These are phyloP conservation scores for Amphiura filiformis DNA, from an alignment of 35 echinoderm and acorn worm genomes.

Conservation along the genomic window DNA sequence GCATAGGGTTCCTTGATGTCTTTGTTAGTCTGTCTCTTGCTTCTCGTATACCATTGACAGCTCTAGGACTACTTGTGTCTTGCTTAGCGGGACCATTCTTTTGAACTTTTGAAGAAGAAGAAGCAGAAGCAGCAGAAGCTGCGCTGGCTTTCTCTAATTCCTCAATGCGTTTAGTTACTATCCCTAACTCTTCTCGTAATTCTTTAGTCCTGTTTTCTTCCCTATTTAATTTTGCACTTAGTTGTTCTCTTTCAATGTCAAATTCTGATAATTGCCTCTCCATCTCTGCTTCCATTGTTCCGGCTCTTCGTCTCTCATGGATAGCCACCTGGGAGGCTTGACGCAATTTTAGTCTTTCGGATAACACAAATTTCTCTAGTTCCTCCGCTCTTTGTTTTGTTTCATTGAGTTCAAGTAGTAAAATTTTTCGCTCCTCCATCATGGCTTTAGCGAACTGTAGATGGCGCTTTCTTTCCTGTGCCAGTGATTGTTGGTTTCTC, in stretches of 20 bases:
- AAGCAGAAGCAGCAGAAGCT: background rate
- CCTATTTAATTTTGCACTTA: conserved; percentile 72
- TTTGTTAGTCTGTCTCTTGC: conserved; percentile 20
- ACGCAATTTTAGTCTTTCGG: conserved; percentile 49
- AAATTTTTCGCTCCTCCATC: conserved; percentile 63
- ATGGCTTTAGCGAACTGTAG: conserved; percentile 80
- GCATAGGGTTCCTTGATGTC: background rate
- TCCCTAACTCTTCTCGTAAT: conserved; percentile 56
- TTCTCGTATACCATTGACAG: conserved; percentile 20
- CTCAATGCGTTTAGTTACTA: conserved; percentile 23
- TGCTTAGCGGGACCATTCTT: conserved; percentile 22
- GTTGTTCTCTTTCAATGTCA: conserved; percentile 96
- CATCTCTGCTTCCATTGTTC: conserved; percentile 91
- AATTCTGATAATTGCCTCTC: conserved; percentile 92
- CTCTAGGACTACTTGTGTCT: conserved; percentile 14
- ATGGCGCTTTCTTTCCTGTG: conserved; percentile 86
- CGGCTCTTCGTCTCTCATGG: conserved; percentile 60
- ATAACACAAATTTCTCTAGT: conserved; percentile 58
- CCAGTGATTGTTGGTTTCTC: conserved; percentile 63
- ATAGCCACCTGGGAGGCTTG: conserved; percentile 20
- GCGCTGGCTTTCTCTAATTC: conserved; percentile 18
- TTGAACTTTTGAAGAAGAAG: conserved; percentile 21
- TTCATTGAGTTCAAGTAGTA: conserved; percentile 64
- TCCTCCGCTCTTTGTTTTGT: conserved; percentile 64
- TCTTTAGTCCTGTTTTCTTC: conserved; percentile 93